Evolutionary conservation across 2,888 invertebrate species (phyloP).

Genomic region (Platynereis dumerilii): DNA sequence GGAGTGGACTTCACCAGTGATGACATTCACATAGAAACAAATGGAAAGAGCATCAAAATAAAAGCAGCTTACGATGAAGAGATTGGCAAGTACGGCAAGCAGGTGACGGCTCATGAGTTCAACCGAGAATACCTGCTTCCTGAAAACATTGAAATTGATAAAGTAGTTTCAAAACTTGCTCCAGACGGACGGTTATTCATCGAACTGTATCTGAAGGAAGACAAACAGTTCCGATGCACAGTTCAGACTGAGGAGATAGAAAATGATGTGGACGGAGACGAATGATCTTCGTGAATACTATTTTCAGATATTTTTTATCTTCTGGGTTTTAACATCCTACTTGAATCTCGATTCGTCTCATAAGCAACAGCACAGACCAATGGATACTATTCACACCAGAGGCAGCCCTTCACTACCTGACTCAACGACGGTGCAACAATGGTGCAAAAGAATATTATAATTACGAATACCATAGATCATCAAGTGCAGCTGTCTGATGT

Average conservation of each 20-base stretch:
- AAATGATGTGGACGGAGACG: conserved; percentile 26
- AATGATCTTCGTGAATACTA: too few relatives aligned
- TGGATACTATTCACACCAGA: too few relatives aligned
- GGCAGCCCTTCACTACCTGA: too few relatives aligned
- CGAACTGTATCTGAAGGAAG: conserved; percentile 36
- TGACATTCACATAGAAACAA: conserved; percentile 34
- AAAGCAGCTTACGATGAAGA: conserved; percentile 35
- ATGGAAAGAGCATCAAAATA: conserved; percentile 31
- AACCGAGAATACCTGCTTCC: conserved; percentile 38
- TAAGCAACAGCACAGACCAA: too few relatives aligned
- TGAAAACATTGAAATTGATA: conserved; percentile 35
- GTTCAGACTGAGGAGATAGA: conserved; percentile 18
- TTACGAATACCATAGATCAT: too few relatives aligned
- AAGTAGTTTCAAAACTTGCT: conserved; percentile 31
- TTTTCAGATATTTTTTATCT: too few relatives aligned
- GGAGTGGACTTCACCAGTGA: conserved; percentile 38
- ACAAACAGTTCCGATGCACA: conserved; percentile 32
- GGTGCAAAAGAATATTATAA: too few relatives aligned
- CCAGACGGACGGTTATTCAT: conserved; percentile 38
- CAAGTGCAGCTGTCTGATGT: too few relatives aligned
- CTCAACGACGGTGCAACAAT: too few relatives aligned
- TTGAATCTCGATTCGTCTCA: too few relatives aligned
- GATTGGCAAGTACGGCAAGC: conserved; percentile 35
- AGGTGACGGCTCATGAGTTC: conserved; percentile 30
- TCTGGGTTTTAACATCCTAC: too few relatives aligned